A percentile compares a stretch with the other conserved stretches of the same genome.
Conservation (phyloP, 2,113 vertebrate genomes). For the Rhadina sibilatrix region DNA sequence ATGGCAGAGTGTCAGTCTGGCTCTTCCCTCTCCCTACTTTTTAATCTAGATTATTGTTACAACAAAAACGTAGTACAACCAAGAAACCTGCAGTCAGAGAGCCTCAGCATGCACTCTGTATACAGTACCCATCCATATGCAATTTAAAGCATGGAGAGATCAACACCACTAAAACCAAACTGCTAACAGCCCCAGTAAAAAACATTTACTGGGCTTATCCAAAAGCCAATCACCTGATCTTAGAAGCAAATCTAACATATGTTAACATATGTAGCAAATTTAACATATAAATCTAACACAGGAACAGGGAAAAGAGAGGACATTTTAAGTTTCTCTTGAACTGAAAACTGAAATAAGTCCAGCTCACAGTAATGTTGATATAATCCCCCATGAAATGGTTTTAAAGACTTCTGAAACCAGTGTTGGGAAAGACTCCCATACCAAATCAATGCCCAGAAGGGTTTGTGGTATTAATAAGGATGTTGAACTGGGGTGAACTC, state of each 20-base stretch:
- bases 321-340: neutral
- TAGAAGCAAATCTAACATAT: neutral
- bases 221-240: neutral
- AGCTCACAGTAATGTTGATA: neutral
- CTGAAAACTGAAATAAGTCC: neutral
- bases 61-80: neutral
- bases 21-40: neutral
- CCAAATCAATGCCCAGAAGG: neutral
- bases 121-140: neutral
- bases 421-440: neutral
- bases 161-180: neutral
- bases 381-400: neutral
- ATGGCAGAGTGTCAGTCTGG: neutral
- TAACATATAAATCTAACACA: too few species aligned
- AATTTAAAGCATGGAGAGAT: neutral
- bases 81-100: neutral
- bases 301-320: neutral
- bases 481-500: neutral
- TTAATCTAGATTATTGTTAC: neutral
- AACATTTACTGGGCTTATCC: neutral
- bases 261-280: too few species aligned
- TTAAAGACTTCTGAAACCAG: neutral
- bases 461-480: neutral
- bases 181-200: neutral
- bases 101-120: neutral